These are phyloP conservation scores for Cephus pulcher DNA, from an alignment of 2,888 invertebrate species.

Conservation along the genomic window DNA sequence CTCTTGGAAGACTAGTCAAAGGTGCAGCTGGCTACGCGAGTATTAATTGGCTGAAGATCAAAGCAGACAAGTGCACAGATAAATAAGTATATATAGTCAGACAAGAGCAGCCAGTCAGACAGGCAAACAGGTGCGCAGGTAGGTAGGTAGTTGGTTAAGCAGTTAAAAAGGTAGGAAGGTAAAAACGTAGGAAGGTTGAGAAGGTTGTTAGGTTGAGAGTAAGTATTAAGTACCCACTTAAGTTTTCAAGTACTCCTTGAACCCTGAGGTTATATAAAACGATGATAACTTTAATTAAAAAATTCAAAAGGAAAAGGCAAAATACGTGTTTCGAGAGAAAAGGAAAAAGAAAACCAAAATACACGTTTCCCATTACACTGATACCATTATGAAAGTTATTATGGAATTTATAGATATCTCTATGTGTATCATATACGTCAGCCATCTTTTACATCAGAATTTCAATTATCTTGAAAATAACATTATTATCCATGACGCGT, in stretches of 20 bases:
- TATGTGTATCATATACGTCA: neutral
- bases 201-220: neutral
- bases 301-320: neutral
- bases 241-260: neutral
- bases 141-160: neutral
- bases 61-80: neutral
- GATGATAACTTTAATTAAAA: neutral
- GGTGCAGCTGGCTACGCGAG: neutral
- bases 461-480: conserved; percentile 26
- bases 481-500: neutral
- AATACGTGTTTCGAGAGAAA: neutral
- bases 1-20: neutral
- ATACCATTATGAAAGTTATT: neutral
- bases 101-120: neutral
- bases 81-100: neutral
- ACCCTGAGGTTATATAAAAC: neutral
- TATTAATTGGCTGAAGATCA: neutral
- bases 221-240: neutral
- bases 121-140: neutral
- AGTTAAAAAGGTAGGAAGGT: neutral
- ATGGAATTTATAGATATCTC: neutral
- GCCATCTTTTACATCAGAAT: conserved; percentile 15
- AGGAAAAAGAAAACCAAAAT: neutral
- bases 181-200: too few species aligned
- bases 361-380: neutral